Base-by-base conservation (phyloP, 2,888 invertebrate genomes). In the Alloplasta piceator region DNA sequence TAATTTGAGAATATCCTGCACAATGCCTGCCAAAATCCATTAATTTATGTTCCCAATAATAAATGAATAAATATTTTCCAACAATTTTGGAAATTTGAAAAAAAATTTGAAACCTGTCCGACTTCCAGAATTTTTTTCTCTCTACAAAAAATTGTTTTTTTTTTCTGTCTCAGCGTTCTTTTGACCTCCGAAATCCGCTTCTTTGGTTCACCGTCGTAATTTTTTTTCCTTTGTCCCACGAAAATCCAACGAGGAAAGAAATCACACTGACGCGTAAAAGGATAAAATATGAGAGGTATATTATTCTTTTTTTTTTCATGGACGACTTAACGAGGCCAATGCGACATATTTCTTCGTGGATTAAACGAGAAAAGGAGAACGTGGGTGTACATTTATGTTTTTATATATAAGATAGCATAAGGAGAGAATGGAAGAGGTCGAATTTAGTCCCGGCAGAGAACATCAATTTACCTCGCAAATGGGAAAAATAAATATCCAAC, bases 381-480 rank as follows among this genome's bases (percentile, higher is more conserved):
- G 66, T 66, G 66, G 66, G 64, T 58, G 64, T 74, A 10, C 10
- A 52, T 66, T n/a, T 14, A 52, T 39, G n/a, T 12, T 67, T 67
- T 60, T 78, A 41, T 14, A 66, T 38, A 43, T 58, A 16, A 26
- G 26, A 26, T 26, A 26, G 16, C 6, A 52, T 6, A 52, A 7
- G 16, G 52, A 52, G 52, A 52, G 52, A 41, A n/a, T 7, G 38
- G 55, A 52, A 10, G 52, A 64, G 68, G 71, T 80, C 72, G 43
- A 56, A 61, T 72, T 68, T 50, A n/a, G 16, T 56, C 72, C 63
- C 71, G 39, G 56, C 41, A 55, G 50, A 74, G 67, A 63, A 77
- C 72, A 77, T 80, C 72, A 68, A 80, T 80, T 76, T 68, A 58
- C 72, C 64, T 50, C 46, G 56, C 56, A 48, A 79, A 74, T 56